Conservation (phyloP, 2,888 invertebrate genomes). For the Plebejus argus region DNA sequence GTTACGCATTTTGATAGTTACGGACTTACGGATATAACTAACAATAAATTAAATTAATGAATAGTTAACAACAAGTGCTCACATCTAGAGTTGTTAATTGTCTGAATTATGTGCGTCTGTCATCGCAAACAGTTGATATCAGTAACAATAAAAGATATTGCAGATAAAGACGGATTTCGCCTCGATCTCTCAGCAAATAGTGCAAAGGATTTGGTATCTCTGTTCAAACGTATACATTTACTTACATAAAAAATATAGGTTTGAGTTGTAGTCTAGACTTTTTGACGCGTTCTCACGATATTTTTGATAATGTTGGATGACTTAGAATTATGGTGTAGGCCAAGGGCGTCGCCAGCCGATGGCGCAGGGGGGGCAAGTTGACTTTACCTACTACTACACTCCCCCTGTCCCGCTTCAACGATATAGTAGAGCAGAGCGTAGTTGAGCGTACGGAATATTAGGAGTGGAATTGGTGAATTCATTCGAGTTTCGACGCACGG, state of each 20-base stretch:
- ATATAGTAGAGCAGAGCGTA: no score
- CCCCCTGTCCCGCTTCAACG: no score
- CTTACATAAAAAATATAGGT: slow-evolving; percentile 1
- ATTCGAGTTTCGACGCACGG: no score
- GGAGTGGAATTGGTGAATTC: no score
- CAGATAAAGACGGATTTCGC: slow-evolving; percentile 71
- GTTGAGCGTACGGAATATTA: no score
- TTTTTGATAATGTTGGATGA: not conserved
- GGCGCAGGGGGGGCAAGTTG: no score
- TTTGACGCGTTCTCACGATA: not conserved
- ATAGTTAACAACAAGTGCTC: not conserved
- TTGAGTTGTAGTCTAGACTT: slow-evolving; percentile 8
- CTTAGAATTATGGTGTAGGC: no score
- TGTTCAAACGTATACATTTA: slow-evolving; percentile 36
- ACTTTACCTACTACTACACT: no score
- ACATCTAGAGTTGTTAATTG: not conserved
- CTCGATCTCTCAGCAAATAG: slow-evolving; percentile 68
- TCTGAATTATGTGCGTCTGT: slow-evolving; percentile 19
- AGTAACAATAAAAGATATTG: slow-evolving; percentile 58
- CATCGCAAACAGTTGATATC: slow-evolving; percentile 43
- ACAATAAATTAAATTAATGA: not conserved
- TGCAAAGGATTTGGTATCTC: slow-evolving; percentile 42
- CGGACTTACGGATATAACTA: not conserved
- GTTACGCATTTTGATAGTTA: slow-evolving; percentile 57
- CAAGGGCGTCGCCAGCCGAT: no score